Evolutionary conservation across 1,140 invertebrate species (phyloP).

Genomic region (Temnothorax longispinosus): DNA sequence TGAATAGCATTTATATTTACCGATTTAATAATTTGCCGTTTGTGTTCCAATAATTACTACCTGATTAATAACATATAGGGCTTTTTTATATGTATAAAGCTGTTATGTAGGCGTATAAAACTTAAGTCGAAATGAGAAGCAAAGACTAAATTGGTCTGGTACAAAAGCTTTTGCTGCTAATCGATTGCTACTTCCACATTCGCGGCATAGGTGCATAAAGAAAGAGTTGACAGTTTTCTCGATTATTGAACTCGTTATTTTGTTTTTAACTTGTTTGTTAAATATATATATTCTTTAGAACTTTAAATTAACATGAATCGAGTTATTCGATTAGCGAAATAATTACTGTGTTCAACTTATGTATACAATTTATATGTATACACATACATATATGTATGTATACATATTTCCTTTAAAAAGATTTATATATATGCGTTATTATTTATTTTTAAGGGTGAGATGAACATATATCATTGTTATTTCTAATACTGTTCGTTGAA

Average conservation of each 20-base stretch:
- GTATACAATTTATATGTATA: conserved; percentile 46
- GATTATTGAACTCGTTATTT: conserved; percentile 59
- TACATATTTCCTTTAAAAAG: conserved; percentile 57
- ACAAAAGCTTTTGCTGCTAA: conserved; percentile 53
- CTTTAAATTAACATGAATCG: conserved; percentile 29
- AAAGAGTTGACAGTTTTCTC: conserved; percentile 16
- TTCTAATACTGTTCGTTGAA: conserved; percentile 64
- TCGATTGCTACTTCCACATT: conserved; percentile 31
- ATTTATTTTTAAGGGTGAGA: conserved; percentile 67
- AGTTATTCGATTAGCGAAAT: conserved; percentile 42
- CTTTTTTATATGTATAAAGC: conserved; percentile 55
- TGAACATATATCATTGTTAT: conserved; percentile 67
- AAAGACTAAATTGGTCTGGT: conserved; percentile 52
- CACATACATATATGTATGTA: conserved; percentile 36
- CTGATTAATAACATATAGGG: conserved; percentile 65
- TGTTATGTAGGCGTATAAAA: conserved; percentile 42
- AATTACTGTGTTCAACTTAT: conserved; percentile 55
- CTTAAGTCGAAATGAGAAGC: conserved; percentile 25
- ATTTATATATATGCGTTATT: conserved; percentile 69
- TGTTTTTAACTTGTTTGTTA: conserved; percentile 56
- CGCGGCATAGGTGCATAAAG: background rate
- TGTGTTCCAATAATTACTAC: conserved; percentile 73
- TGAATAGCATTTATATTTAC: conserved; percentile 69
- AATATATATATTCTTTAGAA: conserved; percentile 41
- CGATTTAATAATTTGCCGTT: conserved; percentile 69